A percentile compares a stretch with the other conserved stretches of the same genome.
phyloP scores from a whole-genome alignment of 2,113 vertebrate species.

The Sakesphorus luctuosus region DNA sequence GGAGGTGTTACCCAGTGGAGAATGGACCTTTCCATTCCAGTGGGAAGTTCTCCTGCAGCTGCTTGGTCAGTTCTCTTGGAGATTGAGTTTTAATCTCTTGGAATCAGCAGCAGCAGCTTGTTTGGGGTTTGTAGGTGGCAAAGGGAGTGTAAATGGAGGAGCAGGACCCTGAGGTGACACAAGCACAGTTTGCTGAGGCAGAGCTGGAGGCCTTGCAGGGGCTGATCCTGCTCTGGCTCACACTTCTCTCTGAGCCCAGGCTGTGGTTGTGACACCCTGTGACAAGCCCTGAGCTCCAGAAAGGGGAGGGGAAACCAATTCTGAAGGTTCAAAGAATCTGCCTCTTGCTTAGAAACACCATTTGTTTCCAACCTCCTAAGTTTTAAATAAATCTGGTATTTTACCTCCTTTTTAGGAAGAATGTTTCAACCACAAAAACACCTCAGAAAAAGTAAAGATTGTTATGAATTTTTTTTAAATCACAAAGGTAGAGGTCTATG shows the following conservation, averaged over 20 bases:
- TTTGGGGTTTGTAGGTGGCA: neutral
- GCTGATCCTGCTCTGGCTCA: neutral
- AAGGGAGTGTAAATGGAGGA: neutral
- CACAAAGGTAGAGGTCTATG: too few species aligned
- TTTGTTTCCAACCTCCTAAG: too few species aligned
- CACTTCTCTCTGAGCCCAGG: neutral
- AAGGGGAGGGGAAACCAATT: neutral
- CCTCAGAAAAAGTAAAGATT: too few species aligned
- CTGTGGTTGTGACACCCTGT: neutral
- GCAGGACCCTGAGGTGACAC: neutral
- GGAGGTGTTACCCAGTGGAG: neutral
- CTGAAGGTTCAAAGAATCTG: neutral
- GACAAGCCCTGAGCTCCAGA: neutral
- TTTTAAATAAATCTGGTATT: too few species aligned
- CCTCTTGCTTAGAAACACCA: too few species aligned
- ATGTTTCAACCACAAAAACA: too few species aligned
- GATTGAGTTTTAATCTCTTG: neutral
- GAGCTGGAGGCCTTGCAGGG: neutral
- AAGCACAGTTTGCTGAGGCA: neutral
- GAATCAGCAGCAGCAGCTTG: accelerated
- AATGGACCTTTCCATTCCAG: too few species aligned
- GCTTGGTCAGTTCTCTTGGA: neutral
- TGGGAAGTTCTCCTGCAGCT: neutral
- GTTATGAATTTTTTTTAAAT: too few species aligned
- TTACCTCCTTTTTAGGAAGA: too few species aligned